phyloP scores from a whole-genome alignment of 1,140 invertebrate genomes.

The Drosophila sproati region DNA sequence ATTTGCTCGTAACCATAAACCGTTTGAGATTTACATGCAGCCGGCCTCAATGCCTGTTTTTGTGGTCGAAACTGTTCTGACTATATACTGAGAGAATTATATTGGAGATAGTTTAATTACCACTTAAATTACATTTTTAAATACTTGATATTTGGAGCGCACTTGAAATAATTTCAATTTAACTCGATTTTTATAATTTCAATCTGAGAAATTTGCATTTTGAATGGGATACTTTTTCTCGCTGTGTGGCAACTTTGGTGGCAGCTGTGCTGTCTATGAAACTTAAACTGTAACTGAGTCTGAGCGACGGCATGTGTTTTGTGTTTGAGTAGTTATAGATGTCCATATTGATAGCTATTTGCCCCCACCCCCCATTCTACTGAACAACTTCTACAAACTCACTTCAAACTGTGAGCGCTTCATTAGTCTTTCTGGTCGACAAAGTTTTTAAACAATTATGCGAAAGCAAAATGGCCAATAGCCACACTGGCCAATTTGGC shows the following conservation, averaged over 20 bases:
- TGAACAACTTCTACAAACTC: neutral
- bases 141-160: no score
- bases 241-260: neutral
- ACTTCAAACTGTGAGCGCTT: constrained; percentile 50
- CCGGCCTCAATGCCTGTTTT: constrained; percentile 5
- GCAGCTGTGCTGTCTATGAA: constrained; percentile 28
- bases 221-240: neutral
- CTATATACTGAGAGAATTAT: neutral
- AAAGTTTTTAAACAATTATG: constrained; percentile 74
- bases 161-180: no score
- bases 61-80: neutral
- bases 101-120: constrained; percentile 4
- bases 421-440: constrained; percentile 69
- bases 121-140: no score
- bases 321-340: constrained; percentile 3
- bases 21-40: constrained; percentile 77
- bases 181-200: no score
- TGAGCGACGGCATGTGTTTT: neutral
- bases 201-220: no score
- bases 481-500: constrained; percentile 47
- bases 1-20: constrained; percentile 74
- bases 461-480: constrained; percentile 55
- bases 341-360: constrained; percentile 30
- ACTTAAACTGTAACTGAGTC: constrained; percentile 31
- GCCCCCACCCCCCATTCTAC: neutral